Evolutionary conservation across 2,888 invertebrate genomes (phyloP).

Genomic region (Tiliacea citrago): DNA sequence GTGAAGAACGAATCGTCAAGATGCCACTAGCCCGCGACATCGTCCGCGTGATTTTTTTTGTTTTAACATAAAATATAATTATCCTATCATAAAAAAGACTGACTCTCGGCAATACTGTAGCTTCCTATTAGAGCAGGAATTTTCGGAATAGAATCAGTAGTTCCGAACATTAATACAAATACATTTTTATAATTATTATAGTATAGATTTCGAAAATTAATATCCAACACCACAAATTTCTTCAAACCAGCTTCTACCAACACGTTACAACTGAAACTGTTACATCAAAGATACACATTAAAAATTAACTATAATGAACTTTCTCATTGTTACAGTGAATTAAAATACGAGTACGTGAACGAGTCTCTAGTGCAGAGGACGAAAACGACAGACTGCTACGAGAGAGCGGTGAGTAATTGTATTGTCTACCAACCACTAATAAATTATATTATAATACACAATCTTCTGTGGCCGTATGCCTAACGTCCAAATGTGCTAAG

Average conservation of each 20-base stretch:
- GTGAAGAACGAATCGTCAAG: not conserved
- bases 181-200: too few relatives aligned
- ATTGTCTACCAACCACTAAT: conserved; percentile 1
- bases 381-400: conserved; percentile 85
- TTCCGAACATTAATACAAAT: too few relatives aligned
- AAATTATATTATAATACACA: not conserved
- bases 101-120: not conserved
- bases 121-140: not conserved
- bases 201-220: not conserved
- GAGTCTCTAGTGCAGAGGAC: conserved; percentile 89
- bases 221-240: not conserved
- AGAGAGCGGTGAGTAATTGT: conserved; percentile 86
- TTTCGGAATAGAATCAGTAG: too few relatives aligned
- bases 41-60: not conserved
- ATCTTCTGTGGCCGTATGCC: not conserved
- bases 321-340: conserved; percentile 86
- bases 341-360: conserved; percentile 89
- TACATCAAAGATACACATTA: conserved; percentile 16
- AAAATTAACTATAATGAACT: conserved; percentile 35
- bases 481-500: not conserved
- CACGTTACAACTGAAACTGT: conserved; percentile 1
- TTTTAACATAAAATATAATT: not conserved
- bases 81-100: too few relatives aligned
- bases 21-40: not conserved
- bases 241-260: not conserved